These are phyloP conservation scores for Pogonognathellus flavescens DNA, from an alignment of 1,140 invertebrate species.

Conservation along the genomic window DNA sequence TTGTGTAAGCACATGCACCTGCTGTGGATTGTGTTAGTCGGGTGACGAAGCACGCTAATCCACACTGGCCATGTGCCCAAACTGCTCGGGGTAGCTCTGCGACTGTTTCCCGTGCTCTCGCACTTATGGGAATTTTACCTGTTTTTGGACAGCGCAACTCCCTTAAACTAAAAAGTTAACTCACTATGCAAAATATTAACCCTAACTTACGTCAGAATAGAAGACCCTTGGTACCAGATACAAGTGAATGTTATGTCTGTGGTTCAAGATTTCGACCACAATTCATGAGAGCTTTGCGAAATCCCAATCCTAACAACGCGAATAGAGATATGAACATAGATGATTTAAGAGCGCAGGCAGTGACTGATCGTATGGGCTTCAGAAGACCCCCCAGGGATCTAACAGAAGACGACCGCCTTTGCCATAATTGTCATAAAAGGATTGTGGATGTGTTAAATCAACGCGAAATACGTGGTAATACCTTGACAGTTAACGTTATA, in stretches of 20 bases:
- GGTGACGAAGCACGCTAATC: slow-evolving; percentile 9
- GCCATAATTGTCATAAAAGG: no score
- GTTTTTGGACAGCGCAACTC: not conserved
- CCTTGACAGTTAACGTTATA: no score
- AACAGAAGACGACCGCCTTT: no score
- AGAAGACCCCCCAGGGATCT: no score
- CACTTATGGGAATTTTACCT: not conserved
- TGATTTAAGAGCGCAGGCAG: not conserved
- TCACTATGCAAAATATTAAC: no score
- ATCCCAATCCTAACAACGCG: no score
- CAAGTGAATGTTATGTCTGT: not conserved
- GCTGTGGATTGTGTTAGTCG: slow-evolving; percentile 2
- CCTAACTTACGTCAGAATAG: no score
- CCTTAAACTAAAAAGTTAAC: not conserved
- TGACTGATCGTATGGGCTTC: not conserved
- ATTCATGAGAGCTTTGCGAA: not conserved
- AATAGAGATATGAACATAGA: not conserved
- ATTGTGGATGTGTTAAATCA: no score
- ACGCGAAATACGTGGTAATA: no score
- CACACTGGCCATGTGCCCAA: not conserved
- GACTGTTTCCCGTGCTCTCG: no score
- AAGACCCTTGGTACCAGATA: not conserved
- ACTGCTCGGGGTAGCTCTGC: not conserved
- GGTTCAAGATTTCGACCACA: not conserved
- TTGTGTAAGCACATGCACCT: not conserved